Base-by-base conservation (phyloP, 2,888 invertebrate species). In the Oeneis ivallda region DNA sequence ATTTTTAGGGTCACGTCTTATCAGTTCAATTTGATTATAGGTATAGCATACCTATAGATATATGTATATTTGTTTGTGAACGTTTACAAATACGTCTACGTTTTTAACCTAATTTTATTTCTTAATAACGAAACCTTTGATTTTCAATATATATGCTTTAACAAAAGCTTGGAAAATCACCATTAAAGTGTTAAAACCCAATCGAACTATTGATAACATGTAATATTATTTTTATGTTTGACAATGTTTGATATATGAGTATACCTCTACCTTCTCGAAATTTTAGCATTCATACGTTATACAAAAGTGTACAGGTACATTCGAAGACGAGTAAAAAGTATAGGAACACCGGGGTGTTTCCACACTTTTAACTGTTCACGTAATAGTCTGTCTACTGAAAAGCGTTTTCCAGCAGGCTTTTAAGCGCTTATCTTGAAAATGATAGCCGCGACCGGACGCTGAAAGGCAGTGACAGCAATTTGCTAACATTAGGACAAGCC, bases 341-440 rank as follows among this genome's bases (percentile, higher is more conserved):
- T 78, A 78, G 79, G 78, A 83, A 79, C 79, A 81, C 78, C 13
- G 49, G 34, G 49, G 34, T 49, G 37, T 59, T 47, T 49, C 49
- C 8, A 49, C 47, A 59, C 59, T 59, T 59, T 59, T 58, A 47
- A 7, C 58, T 34, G 58, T 59, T 47, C 74, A 80, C 71, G 84
- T 86, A 88, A 86, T 85, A 87, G 85, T 83, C 80, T 77, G 81
- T 79, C 80, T 79, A 81, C 85, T 89, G 86, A 89, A 62, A 89
- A 90, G 86, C 89, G 85, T 82, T 90, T 86, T 87, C 82, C 85
- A 80, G 83, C 83, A 85, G 83, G 92, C 92, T 91, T 91, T 91
- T 91, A 90, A 91, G 88, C 89, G 91, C 90, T 91, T 89, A 91
- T 91, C 92, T 89, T 89, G 87, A 81, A 84, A 89, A 89, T 89